Evolutionary conservation across 2,888 invertebrate genomes (phyloP).

Genomic region (Isoperla grammatica): DNA sequence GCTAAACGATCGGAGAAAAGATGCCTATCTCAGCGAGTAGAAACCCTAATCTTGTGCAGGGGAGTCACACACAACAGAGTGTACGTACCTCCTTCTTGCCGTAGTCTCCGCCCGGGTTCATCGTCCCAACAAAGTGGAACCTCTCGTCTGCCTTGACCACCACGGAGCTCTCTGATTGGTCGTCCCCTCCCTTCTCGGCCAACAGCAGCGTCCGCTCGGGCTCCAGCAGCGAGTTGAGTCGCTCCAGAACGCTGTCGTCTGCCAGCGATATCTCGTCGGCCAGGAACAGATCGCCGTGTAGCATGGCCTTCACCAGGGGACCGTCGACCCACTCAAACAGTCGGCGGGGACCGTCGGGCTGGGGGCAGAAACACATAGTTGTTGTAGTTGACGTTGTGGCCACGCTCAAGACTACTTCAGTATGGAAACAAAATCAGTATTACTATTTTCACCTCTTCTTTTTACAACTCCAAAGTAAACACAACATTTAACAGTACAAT

Average conservation of each 20-base stretch:
- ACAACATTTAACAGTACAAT: too few relatives aligned
- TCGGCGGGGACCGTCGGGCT: not conserved
- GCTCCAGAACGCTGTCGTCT: constrained; percentile 95
- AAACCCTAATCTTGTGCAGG: too few relatives aligned
- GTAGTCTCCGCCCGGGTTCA: constrained; percentile 99
- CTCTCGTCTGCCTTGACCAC: constrained; percentile 60
- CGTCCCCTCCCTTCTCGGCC: constrained; percentile 74
- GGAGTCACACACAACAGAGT: too few relatives aligned
- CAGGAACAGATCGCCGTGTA: constrained; percentile 78
- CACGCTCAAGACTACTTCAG: too few relatives aligned
- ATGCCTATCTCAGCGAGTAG: too few relatives aligned
- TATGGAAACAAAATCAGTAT: too few relatives aligned
- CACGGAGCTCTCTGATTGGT: constrained; percentile 49
- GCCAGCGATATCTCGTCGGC: constrained; percentile 99
- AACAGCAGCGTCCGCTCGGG: constrained; percentile 86
- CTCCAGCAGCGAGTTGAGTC: constrained; percentile 92
- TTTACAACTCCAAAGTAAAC: too few relatives aligned
- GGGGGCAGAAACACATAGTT: constrained; percentile 1
- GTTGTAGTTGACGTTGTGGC: too few relatives aligned
- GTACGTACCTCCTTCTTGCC: constrained; percentile 85
- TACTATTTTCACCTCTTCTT: too few relatives aligned
- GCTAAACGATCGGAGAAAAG: too few relatives aligned
- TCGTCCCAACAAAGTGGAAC: constrained; percentile 93
- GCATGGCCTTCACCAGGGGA: constrained; percentile 88
- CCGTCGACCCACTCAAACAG: constrained; percentile 99